phyloP scores from a whole-genome alignment of 2,797 vertebrate genomes.

The Euthynnus affinis region DNA sequence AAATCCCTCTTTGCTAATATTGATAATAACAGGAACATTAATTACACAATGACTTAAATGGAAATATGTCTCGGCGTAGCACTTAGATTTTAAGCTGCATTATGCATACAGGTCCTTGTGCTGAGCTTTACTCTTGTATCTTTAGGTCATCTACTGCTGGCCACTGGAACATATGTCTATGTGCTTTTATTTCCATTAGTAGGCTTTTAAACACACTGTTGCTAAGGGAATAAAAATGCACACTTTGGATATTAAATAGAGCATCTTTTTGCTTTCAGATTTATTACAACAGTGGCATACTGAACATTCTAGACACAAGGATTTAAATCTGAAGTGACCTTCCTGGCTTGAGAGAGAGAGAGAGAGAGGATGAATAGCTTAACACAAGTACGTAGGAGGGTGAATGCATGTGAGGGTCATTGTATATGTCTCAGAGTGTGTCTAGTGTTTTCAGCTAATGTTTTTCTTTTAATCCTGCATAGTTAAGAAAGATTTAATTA shows the following conservation, averaged over 20 bases:
- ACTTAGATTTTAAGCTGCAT: slow-evolving; percentile 29
- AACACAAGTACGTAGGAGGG: slow-evolving; percentile 61
- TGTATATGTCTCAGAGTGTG: slow-evolving; percentile 41
- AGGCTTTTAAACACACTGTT: slow-evolving; percentile 68
- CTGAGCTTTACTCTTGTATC: slow-evolving; percentile 42
- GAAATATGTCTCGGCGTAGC: slow-evolving; percentile 29
- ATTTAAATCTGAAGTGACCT: slow-evolving; percentile 77
- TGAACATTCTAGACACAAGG: slow-evolving; percentile 69
- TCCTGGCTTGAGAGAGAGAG: slow-evolving; percentile 59
- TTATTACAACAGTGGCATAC: slow-evolving; percentile 68
- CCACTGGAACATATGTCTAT: slow-evolving; percentile 42
- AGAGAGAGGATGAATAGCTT: slow-evolving; percentile 61
- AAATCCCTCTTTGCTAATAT: not conserved
- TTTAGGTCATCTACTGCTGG: slow-evolving; percentile 48
- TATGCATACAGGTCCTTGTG: slow-evolving; percentile 30
- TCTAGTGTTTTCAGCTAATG: slow-evolving; percentile 33
- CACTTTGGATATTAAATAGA: slow-evolving; percentile 75
- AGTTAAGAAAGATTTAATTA: slow-evolving; percentile 43
- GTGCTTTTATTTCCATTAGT: slow-evolving; percentile 66
- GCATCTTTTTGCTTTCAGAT: slow-evolving; percentile 77
- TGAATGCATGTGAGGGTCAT: slow-evolving; percentile 49
- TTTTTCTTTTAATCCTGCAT: slow-evolving; percentile 14
- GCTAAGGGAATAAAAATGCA: slow-evolving; percentile 64
- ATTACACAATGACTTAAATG: slow-evolving; percentile 20
- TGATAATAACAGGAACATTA: slow-evolving; percentile 15